A percentile compares a stretch with the other conserved stretches of the same genome.
Conservation (phyloP, 1,140 invertebrate genomes). For the Stenopsyche tienmushanensis region DNA sequence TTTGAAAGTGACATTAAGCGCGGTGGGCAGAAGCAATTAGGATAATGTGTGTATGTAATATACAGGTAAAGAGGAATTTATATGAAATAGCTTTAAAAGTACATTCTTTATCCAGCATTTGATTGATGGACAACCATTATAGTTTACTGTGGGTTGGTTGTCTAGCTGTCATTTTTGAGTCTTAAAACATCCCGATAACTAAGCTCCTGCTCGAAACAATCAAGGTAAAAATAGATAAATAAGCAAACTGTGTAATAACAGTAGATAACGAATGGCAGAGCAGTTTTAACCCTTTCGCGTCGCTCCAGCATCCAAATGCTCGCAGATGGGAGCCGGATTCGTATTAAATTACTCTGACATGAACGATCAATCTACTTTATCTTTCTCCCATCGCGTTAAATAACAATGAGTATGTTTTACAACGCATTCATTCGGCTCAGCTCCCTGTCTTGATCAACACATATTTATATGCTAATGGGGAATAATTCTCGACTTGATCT, state of each 20-base stretch:
- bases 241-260: no score
- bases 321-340: background rate
- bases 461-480: background rate
- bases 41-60: background rate
- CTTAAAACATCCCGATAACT: background rate
- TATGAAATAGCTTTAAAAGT: background rate
- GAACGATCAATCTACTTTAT: background rate
- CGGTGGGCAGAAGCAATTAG: background rate
- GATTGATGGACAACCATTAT: background rate
- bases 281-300: background rate
- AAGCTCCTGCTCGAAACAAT: no score
- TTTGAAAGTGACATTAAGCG: background rate
- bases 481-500: background rate
- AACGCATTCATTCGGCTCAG: background rate
- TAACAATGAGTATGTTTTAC: background rate
- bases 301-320: background rate
- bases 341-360: background rate
- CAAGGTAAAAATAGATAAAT: no score
- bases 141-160: background rate
- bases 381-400: background rate
- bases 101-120: background rate
- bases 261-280: no score
- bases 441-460: background rate
- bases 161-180: background rate
- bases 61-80: background rate